phyloP scores from a whole-genome alignment of 2,888 invertebrate species.

The Tipula helvola region DNA sequence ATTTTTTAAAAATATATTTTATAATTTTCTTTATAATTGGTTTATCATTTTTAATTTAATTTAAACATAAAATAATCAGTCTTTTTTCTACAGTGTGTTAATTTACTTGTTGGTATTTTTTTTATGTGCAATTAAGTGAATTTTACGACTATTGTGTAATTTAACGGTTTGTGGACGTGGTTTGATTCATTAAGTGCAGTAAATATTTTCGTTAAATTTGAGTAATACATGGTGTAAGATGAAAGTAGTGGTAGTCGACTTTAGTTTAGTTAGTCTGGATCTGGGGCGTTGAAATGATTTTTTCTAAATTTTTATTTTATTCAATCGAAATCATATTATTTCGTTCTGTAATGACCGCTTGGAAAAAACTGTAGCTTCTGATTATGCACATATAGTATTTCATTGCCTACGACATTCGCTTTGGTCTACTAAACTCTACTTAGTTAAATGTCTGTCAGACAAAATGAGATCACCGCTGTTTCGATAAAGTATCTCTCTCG shows the following conservation, averaged over 20 bases:
- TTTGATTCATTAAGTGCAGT: neutral
- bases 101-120: neutral
- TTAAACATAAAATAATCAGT: neutral
- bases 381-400: no score
- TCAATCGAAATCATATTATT: no score
- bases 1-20: neutral
- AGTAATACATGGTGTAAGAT: neutral
- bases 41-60: neutral
- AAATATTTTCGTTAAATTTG: neutral
- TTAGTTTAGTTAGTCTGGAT: neutral
- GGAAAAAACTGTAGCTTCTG: no score
- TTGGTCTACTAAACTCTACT: no score
- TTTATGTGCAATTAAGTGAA: neutral
- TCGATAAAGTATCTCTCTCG: no score
- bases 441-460: no score
- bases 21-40: neutral
- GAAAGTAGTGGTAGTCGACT: neutral
- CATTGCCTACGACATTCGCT: no score
- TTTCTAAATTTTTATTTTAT: no score
- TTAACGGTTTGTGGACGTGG: neutral
- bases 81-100: neutral
- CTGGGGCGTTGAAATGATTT: no score
- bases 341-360: no score
- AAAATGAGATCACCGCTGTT: no score
- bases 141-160: neutral